Evolutionary conservation across 2,888 invertebrate species (phyloP).

Genomic region (Campoplex capitator): DNA sequence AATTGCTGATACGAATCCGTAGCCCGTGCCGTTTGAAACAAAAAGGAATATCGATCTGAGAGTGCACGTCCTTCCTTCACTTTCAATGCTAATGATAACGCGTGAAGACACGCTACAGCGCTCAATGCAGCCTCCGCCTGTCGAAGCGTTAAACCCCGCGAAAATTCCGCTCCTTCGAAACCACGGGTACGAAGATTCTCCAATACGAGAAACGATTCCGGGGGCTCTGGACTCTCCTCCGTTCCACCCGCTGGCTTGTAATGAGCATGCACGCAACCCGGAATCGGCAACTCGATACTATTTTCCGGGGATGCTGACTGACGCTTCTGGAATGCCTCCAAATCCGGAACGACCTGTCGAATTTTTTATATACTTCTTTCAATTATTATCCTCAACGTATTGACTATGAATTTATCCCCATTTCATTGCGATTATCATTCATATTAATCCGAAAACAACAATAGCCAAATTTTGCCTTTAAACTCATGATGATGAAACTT

Average conservation of each 20-base stretch:
- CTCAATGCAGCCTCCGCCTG: constrained; percentile 90
- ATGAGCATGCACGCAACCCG: constrained; percentile 89
- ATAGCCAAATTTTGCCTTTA: background rate
- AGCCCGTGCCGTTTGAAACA: constrained; percentile 92
- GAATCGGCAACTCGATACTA: constrained; percentile 88
- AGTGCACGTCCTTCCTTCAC: constrained; percentile 86
- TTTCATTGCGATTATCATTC: background rate
- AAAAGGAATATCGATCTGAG: constrained; percentile 87
- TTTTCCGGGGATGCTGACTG: constrained; percentile 81
- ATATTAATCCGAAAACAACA: background rate
- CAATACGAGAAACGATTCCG: constrained; percentile 90
- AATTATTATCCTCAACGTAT: background rate
- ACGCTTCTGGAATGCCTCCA: constrained; percentile 87
- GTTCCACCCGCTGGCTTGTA: constrained; percentile 86
- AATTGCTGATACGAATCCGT: constrained; percentile 93
- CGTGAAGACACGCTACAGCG: constrained; percentile 91
- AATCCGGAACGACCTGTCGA: constrained; percentile 89
- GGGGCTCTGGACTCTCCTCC: constrained; percentile 84
- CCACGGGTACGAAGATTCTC: constrained; percentile 90
- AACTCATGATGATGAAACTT: background rate
- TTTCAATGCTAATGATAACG: constrained; percentile 89
- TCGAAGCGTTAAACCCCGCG: constrained; percentile 88
- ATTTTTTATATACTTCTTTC: background rate
- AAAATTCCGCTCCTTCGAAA: constrained; percentile 89
- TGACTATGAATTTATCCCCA: background rate